A percentile compares a stretch with the other conserved stretches of the same genome.
Conservation (phyloP, 2,113 vertebrate genomes). For the Paralichthys olivaceus region DNA sequence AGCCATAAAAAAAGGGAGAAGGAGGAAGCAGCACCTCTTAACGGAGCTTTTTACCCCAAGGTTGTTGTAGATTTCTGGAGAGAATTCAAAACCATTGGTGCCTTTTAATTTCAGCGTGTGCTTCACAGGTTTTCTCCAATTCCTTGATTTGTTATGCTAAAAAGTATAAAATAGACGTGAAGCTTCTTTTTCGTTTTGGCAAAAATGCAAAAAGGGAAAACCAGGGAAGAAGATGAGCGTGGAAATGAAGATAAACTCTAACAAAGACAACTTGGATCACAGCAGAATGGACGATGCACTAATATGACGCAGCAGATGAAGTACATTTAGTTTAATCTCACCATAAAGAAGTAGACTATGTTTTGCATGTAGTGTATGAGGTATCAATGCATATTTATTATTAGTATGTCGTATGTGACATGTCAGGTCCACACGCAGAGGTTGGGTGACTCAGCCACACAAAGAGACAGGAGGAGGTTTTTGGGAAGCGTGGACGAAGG, state of each 20-base stretch:
- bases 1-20: background rate
- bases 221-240: too few species aligned
- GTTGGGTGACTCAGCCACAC: background rate
- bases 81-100: background rate
- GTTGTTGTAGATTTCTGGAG: background rate
- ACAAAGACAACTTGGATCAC: too few species aligned
- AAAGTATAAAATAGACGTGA: background rate
- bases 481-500: background rate
- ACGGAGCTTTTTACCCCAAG: background rate
- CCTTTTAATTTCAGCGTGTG: background rate
- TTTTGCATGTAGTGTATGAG: too few species aligned
- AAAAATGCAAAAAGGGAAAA: background rate
- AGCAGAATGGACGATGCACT: too few species aligned
- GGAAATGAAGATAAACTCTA: too few species aligned
- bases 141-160: too few species aligned
- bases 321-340: too few species aligned
- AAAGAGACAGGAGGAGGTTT: background rate
- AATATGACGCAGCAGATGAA: too few species aligned
- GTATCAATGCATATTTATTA: background rate
- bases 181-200: background rate
- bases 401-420: background rate
- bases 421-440: too few species aligned
- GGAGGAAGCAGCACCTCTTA: background rate
- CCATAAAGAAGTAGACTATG: too few species aligned
- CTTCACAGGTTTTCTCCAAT: too few species aligned